Evolutionary conservation across 2,888 invertebrate genomes (phyloP), one percentile per base, ranked within the genome.

Genomic region (Aphidoletes aphidimyza): DNA sequence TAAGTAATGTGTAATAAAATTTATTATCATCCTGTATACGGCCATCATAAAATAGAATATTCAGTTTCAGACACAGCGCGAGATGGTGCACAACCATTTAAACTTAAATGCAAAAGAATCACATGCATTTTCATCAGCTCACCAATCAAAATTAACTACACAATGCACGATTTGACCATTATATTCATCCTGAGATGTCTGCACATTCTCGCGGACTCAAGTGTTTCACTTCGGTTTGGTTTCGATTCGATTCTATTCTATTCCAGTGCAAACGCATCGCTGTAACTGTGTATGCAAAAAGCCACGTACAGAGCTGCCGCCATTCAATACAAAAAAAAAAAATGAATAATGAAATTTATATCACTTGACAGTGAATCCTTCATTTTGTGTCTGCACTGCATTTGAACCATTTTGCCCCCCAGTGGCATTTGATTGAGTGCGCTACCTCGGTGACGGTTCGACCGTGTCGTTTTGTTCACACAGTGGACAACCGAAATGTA

Each of bases 101-200:
- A 42, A 42, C 14, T 42, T n/a, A n/a, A n/a, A n/a, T n/a, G 42
- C 42, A 14, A 42, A 42, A 9, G 42, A 42, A 14, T 42, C 42
- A 14, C 42, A 42, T 14, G 34, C 69, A 69, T 26, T 69, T 69
- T 69, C 69, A 69, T 69, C 30, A 30, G 54, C 6, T 54, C 54
- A 11, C 54, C 54, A 54, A 54, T 54, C 54, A 69, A 30, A 69
- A 69, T 69, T 69, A 69, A 30, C 30, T 1, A 69, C 5, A 69
- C 69, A 69, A 69, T 69, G 69, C 69, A 69, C 69, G 69, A 69
- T 19, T 30, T 69, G 34, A n/a, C 69, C 69, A 69, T 69, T 69
- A 69, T 69, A 69, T 30, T 69, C 47, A 54, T 34, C 11, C 14
- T 1, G 1, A 19, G 26, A 1, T 30, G 30, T 30, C 30, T 14